These are phyloP conservation scores for Characodon lateralis DNA, from an alignment of 2,797 vertebrate species.

Conservation along the genomic window DNA sequence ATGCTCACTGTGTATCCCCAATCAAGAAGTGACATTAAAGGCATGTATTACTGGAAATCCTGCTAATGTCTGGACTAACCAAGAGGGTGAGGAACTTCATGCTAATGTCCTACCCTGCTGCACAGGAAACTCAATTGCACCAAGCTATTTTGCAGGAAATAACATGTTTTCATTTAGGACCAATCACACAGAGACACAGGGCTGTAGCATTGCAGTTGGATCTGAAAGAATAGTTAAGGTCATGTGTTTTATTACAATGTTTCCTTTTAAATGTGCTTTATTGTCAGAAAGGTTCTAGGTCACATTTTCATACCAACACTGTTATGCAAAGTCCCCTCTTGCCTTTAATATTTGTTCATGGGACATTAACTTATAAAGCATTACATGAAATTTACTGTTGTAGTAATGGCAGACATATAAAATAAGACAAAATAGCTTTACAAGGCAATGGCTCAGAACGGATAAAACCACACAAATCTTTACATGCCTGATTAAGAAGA, in stretches of 20 bases:
- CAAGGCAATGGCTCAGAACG: slow-evolving; percentile 26
- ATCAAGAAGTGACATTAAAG: too few species aligned
- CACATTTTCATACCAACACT: not conserved
- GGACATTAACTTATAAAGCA: slow-evolving; percentile 35
- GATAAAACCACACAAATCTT: slow-evolving; percentile 17
- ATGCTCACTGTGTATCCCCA: not conserved
- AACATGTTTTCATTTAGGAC: not conserved
- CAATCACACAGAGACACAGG: not conserved
- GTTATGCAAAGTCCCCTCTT: slow-evolving; percentile 1
- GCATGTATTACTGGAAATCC: not conserved
- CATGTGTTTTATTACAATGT: not conserved
- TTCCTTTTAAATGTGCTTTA: not conserved
- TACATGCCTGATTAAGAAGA: slow-evolving; percentile 27
- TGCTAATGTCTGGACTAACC: too few species aligned
- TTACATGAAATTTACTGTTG: slow-evolving; percentile 6
- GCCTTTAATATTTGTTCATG: slow-evolving; percentile 12
- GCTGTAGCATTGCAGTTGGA: not conserved
- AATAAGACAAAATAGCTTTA: slow-evolving; percentile 20
- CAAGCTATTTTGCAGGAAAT: not conserved
- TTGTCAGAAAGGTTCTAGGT: slow-evolving; percentile 10
- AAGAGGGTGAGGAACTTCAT: too few species aligned
- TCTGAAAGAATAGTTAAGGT: not conserved
- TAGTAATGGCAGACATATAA: slow-evolving; percentile 31
- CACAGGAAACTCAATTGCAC: not conserved
- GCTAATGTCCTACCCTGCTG: too few species aligned